Evolutionary conservation across 2,113 vertebrate species (phyloP), one percentile per base, ranked within the genome.

Genomic region (Brienomyrus brachyistius): DNA sequence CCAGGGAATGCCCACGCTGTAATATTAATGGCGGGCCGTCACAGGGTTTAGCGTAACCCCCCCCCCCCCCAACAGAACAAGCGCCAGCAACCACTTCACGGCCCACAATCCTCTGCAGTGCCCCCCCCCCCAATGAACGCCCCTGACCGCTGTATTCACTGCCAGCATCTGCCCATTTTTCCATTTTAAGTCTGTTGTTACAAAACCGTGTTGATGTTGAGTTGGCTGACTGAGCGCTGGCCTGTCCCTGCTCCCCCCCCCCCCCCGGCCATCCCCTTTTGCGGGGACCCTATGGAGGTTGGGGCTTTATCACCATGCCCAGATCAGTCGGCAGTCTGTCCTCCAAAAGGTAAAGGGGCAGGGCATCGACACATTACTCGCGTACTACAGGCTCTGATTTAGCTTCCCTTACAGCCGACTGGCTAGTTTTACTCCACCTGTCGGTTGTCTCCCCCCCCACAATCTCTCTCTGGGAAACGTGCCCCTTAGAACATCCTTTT

Each of bases 1-100:
- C 92, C 93, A 91, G 95, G 94, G 94, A 95, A 95, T 94, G 92
- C 88, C 91, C 91, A 90, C 90, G 89, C 90, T 70, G 85, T 89
- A 93, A 95, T 95, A 96, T 95, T 94, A 94, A 95, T 95, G 94
- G 93, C 50, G 87, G 89, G 91, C 94, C 93, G 92, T 93, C 93
- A 92, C 93, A 93, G 91, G 92, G 93, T 74, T 48, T 59, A 88
- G 91, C 89, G 82, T 10, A 91, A 92, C 83, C 93, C 93, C 92
- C 92, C 92, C 91, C 92, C n/a, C n/a, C n/a, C n/a, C n/a, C 27
- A 27, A 74, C n/a, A 56, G 47, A 62, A 56, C 17, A 40, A 35
- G 27, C 35, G 3, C 86, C 10, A 2, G 27, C 19, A n/a, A 35
- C n/a, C 23, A 87, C 47, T 86, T 27, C 84, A 62, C 21, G 3